Conservation (phyloP, 2,797 vertebrate species). For the Malurus splendens region DNA sequence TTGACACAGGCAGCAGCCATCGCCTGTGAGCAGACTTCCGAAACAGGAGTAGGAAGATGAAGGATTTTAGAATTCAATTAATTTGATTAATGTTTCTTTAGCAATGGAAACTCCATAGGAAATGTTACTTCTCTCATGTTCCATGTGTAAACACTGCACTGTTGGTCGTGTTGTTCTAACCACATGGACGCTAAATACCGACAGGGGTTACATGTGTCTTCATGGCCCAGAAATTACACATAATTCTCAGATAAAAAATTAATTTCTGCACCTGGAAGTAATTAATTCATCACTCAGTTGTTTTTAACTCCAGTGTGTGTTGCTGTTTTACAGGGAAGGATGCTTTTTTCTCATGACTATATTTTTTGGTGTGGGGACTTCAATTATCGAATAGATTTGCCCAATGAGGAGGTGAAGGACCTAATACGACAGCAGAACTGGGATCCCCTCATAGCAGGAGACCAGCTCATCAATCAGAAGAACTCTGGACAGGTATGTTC, state of each 20-base stretch:
- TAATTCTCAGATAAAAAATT: not conserved
- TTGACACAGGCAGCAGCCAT: not conserved
- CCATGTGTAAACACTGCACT: not conserved
- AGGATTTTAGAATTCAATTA: not conserved
- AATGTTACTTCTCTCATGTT: not conserved
- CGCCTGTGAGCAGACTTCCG: not conserved
- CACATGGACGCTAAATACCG: not conserved
- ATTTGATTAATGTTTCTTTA: not conserved
- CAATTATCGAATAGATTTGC: slow-evolving; percentile 92
- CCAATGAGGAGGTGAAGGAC: slow-evolving; percentile 97
- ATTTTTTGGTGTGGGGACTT: slow-evolving; percentile 99
- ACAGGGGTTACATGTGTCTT: not conserved
- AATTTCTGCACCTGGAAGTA: not conserved
- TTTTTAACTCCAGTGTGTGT: not conserved
- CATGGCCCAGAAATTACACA: not conserved
- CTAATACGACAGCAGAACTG: slow-evolving; percentile 91
- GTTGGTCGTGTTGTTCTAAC: not conserved
- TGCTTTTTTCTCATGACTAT: slow-evolving; percentile 96
- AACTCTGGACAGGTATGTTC: slow-evolving; percentile 83
- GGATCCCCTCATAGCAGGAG: slow-evolving; percentile 90
- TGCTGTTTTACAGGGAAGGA: slow-evolving; percentile 80
- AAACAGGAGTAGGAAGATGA: not conserved
- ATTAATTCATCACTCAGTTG: not conserved
- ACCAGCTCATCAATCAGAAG: slow-evolving; percentile 93
- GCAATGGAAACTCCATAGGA: not conserved